Base-by-base conservation (phyloP, 2,797 vertebrate genomes). In the Lithobates sylvaticus region DNA sequence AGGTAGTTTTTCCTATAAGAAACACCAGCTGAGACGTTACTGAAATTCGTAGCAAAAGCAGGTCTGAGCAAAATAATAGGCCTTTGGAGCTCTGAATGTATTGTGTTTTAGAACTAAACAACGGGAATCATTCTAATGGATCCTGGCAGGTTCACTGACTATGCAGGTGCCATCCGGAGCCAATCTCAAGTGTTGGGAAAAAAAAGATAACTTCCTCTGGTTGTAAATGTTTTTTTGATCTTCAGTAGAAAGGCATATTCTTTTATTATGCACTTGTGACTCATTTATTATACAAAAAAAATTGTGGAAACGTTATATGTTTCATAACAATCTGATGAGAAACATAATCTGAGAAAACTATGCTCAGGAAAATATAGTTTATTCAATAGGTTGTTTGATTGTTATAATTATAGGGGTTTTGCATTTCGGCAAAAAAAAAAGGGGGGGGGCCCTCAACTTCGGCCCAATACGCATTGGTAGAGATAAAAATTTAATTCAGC, bases 71-170 rank as follows among this genome's bases (percentile, higher is more conserved):
- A 4, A 76, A n/a, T 5, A 78, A 23, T 21, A 82, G 61, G 18
- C 74, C 54, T 71, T 75, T 80, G 12, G 84, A 88, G 3, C 23
- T 88, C 83, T 61, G 6, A 32, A 67, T 29, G 65, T 67, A 67
- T 67, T 67, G 65, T 67, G 65, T 67, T 13, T 10, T 26, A 67
- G 65, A 27, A 67, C 65, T 67, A 67, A 67, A 67, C 65, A 67
- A 67, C 65, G 18, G n/a, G 65, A 67, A 67, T 67, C 65, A 67
- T 67, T 67, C 65, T 67, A 67, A 67, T 67, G 16, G 65, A 67
- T 67, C 65, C 5, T 67, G 65, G 65, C 65, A 67, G 65, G 65
- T 67, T 9, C 65, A 29, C 65, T 67, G 65, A 26, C 29, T 67
- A 67, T 67, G 65, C 65, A 67, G 65, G n/a, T 67, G 65, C 65